These are phyloP conservation scores for Gymnoscopelus microlampas DNA, from an alignment of 2,797 vertebrate genomes.

Conservation along the genomic window DNA sequence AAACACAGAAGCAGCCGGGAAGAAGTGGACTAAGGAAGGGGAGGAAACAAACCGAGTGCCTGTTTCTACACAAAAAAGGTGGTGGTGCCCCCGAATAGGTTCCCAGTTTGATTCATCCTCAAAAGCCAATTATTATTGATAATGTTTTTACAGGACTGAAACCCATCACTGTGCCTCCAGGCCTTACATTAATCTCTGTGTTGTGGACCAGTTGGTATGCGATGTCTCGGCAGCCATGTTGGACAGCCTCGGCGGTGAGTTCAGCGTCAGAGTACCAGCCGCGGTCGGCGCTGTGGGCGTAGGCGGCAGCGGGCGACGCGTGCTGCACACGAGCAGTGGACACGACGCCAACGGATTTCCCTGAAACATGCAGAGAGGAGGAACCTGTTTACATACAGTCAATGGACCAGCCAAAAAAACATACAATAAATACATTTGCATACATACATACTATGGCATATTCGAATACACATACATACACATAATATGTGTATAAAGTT, in stretches of 20 bases:
- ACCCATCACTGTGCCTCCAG: background rate
- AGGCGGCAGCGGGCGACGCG: constrained; percentile 79
- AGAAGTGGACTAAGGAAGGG: too few relatives aligned
- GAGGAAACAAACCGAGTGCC: too few relatives aligned
- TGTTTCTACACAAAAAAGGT: too few relatives aligned
- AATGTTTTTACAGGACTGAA: background rate
- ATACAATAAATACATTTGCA: background rate
- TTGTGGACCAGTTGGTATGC: constrained; percentile 83
- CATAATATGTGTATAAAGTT: too few relatives aligned
- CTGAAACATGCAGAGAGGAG: constrained; percentile 50
- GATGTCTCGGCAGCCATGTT: constrained; percentile 78
- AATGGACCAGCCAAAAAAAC: background rate
- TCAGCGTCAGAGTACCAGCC: constrained; percentile 80
- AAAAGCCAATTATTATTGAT: too few relatives aligned
- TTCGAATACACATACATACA: too few relatives aligned
- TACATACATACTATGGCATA: background rate
- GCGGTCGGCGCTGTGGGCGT: constrained; percentile 76
- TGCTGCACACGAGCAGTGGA: constrained; percentile 86
- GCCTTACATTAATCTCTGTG: constrained; percentile 82
- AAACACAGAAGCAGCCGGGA: too few relatives aligned
- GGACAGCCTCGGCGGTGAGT: constrained; percentile 49
- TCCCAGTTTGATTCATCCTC: too few relatives aligned
- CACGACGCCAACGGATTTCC: constrained; percentile 85
- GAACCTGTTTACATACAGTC: background rate
- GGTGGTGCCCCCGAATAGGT: too few relatives aligned